phyloP scores from a whole-genome alignment of 2,797 vertebrate genomes.

The Alca torda region DNA sequence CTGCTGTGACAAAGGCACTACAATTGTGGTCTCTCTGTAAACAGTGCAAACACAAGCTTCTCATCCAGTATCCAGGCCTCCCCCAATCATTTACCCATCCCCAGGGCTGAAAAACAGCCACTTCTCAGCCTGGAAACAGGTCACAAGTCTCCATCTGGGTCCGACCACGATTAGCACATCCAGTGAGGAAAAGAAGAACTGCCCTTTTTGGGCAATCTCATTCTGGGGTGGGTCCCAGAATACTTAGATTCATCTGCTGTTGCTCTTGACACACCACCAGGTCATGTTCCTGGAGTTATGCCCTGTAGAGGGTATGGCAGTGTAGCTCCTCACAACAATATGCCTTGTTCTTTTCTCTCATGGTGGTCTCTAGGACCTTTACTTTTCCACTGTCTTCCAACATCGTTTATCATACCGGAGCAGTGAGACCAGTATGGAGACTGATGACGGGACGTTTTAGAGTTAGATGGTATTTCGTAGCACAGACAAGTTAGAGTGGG shows the following conservation, averaged over 20 bases:
- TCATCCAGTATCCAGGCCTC: background rate
- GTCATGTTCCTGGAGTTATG: background rate
- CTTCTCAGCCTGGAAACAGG: background rate
- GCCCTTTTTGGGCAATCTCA: background rate
- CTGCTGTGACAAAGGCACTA: background rate
- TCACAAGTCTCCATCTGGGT: background rate
- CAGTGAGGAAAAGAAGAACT: background rate
- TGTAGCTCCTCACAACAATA: background rate
- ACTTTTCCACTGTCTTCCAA: background rate
- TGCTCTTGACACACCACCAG: background rate
- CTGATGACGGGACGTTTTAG: background rate
- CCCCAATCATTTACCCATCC: accelerated
- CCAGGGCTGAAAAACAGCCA: background rate
- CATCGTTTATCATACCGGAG: background rate
- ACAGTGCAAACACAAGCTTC: background rate
- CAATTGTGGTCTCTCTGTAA: background rate
- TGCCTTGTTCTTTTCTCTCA: background rate
- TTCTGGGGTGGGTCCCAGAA: background rate
- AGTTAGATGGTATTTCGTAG: background rate
- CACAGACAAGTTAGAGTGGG: background rate
- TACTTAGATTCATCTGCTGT: background rate
- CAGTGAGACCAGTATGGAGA: background rate
- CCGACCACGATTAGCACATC: background rate
- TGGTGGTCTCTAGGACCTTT: background rate
- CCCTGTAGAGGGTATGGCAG: too few relatives aligned